Evolutionary conservation across 2,113 vertebrate genomes (phyloP).

Genomic region (Cyanocitta stelleri): DNA sequence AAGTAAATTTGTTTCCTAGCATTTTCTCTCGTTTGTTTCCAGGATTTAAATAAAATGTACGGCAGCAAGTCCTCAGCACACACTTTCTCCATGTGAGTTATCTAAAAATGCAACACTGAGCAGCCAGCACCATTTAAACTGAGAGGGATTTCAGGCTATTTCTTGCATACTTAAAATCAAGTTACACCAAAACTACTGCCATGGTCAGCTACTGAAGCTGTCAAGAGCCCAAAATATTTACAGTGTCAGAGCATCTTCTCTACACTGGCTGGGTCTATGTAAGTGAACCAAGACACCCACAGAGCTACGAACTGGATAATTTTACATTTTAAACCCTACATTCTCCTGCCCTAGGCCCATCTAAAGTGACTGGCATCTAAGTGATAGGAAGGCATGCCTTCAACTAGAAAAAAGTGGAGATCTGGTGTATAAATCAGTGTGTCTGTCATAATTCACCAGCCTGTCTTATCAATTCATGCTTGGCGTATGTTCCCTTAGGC

Average conservation of each 20-base stretch:
- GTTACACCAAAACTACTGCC: not conserved
- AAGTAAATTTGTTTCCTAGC: not conserved
- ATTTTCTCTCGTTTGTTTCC: not conserved
- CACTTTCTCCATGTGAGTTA: not conserved
- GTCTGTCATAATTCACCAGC: not conserved
- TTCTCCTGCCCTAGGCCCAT: not conserved
- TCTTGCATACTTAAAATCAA: not conserved
- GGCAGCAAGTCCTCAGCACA: not conserved
- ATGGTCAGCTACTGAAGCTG: not conserved
- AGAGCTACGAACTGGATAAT: not conserved
- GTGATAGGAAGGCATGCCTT: not conserved
- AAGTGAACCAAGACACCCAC: not conserved
- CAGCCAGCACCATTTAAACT: not conserved
- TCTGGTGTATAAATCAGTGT: not conserved
- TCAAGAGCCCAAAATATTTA: not conserved
- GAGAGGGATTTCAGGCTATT: not conserved
- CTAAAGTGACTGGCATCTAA: not conserved
- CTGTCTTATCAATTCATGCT: not conserved
- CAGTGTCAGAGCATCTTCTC: not conserved
- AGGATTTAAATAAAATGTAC: not conserved
- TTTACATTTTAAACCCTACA: not conserved
- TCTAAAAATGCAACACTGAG: not conserved
- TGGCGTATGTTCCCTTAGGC: not conserved
- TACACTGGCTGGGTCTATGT: no score
- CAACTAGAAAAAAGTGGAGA: not conserved